These are phyloP conservation scores for Acanthoscelides obtectus DNA, from an alignment of 2,888 invertebrate genomes.

Conservation along the genomic window DNA sequence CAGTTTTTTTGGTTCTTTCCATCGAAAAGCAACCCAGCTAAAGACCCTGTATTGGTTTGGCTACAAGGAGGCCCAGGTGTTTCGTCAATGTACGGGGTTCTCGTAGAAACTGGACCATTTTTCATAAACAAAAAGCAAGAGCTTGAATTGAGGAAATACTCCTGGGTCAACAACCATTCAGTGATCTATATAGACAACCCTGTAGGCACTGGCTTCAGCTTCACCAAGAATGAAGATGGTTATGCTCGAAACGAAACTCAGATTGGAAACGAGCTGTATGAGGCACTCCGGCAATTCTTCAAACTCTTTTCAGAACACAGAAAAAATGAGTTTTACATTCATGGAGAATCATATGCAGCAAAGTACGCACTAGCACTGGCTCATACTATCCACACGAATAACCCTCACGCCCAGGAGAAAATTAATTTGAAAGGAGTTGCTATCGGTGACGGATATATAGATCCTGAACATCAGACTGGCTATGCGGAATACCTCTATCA, in stretches of 20 bases:
- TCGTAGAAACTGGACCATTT: conserved; percentile 74
- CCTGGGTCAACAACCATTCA: too few relatives aligned
- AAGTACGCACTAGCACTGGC: conserved; percentile 70
- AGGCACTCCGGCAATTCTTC: conserved; percentile 74
- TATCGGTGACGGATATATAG: conserved; percentile 63
- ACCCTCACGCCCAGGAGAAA: conserved; percentile 52
- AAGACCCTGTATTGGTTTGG: conserved; percentile 76
- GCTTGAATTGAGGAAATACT: conserved; percentile 31
- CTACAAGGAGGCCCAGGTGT: conserved; percentile 84
- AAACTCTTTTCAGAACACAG: conserved; percentile 69
- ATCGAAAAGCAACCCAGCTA: conserved; percentile 52
- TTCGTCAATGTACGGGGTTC: conserved; percentile 73
- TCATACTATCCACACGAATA: conserved; percentile 62
- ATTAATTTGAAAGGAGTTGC: conserved; percentile 68
- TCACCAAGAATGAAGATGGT: conserved; percentile 59
- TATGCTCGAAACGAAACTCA: conserved; percentile 73
- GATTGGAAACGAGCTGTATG: conserved; percentile 73
- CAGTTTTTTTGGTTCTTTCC: conserved; percentile 93
- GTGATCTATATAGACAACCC: too few relatives aligned
- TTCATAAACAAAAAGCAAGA: conserved; percentile 43
- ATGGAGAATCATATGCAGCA: conserved; percentile 86
- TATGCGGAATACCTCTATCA: conserved; percentile 70
- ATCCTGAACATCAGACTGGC: conserved; percentile 53
- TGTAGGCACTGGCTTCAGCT: conserved; percentile 92
- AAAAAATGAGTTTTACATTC: conserved; percentile 71